Evolutionary conservation across 2,888 invertebrate genomes (phyloP), one percentile per base, ranked within the genome.

Genomic region (Oscheius myriophilus): DNA sequence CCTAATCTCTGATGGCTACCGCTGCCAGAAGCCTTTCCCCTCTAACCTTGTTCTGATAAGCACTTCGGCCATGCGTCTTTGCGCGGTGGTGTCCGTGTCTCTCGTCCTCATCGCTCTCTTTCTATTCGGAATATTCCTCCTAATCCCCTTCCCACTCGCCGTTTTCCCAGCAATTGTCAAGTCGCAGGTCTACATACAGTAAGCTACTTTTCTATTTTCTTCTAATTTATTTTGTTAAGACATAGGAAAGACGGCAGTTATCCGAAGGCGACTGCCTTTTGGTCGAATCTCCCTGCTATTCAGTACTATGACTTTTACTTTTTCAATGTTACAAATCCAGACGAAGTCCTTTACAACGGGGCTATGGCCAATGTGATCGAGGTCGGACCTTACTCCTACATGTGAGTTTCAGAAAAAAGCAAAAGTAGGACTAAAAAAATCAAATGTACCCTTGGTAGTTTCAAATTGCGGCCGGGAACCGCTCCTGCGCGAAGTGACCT

Each of bases 281-380:
- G 78, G 78, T 62, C 67, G 1, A 62, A 69, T 41, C 57, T 76
- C 11, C 78, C 78, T 14, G 76, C 73, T 4, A 55, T 52, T 12
- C 75, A 78, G 62, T 58, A 67, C 39, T 76, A 64, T 49, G 67
- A 65, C 6, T 73, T 72, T 51, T 53, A 71, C 25, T 57, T 76
- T 14, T 78, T 74, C 57, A 78, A 78, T 42, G 69, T 78, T 23
- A 76, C 78, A 0, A 78, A 78, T 70, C 76, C 78, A 12, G 76
- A 78, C 62, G 78, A 76, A 63, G 75, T 78, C 1, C 63, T 76
- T 6, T 74, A 76, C 51, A 66, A 76, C 67, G 74, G 74, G 33
- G 78, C 74, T 45, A 75, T 69, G 23, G 73, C 78, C 0, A 70
- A 61, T 21, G 57, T 76, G 33, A 68, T 74, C 23, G 76, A 78